These are phyloP conservation scores for Mimumesa dahlbomi DNA, from an alignment of 2,888 invertebrate genomes.

Conservation along the genomic window DNA sequence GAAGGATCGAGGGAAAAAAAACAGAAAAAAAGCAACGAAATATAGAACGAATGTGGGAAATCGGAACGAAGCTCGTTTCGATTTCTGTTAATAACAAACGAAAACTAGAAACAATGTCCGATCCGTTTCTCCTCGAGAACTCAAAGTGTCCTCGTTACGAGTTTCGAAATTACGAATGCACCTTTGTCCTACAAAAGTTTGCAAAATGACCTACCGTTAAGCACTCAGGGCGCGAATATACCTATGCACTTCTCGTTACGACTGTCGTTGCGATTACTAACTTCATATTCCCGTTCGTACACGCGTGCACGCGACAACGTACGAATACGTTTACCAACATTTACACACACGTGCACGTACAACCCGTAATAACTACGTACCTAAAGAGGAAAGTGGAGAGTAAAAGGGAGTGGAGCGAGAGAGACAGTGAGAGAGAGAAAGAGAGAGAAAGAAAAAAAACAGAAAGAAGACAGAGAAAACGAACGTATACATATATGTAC, in stretches of 20 bases:
- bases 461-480: not conserved
- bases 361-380: too few relatives aligned
- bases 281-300: conserved; percentile 40
- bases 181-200: conserved; percentile 52
- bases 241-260: conserved; percentile 16
- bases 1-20: not conserved
- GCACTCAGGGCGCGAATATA: conserved; percentile 24
- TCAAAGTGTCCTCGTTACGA: conserved; percentile 51
- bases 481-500: not conserved
- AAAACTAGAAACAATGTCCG: conserved; percentile 16
- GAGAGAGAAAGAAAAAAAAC: not conserved
- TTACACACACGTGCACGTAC: too few relatives aligned
- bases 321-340: too few relatives aligned
- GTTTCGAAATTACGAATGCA: conserved; percentile 49
- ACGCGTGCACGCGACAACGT: conserved; percentile 21
- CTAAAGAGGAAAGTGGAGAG: not conserved
- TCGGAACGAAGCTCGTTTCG: not conserved
- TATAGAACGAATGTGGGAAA: conserved; percentile 16
- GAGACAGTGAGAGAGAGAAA: not conserved
- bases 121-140: conserved; percentile 44
- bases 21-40: conserved; percentile 1
- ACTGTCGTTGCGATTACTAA: conserved; percentile 42
- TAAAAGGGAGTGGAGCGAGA: not conserved
- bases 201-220: conserved; percentile 52
- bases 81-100: conserved; percentile 6